Evolutionary conservation across 2,888 invertebrate genomes (phyloP).

Genomic region (Rhingia rostrata): DNA sequence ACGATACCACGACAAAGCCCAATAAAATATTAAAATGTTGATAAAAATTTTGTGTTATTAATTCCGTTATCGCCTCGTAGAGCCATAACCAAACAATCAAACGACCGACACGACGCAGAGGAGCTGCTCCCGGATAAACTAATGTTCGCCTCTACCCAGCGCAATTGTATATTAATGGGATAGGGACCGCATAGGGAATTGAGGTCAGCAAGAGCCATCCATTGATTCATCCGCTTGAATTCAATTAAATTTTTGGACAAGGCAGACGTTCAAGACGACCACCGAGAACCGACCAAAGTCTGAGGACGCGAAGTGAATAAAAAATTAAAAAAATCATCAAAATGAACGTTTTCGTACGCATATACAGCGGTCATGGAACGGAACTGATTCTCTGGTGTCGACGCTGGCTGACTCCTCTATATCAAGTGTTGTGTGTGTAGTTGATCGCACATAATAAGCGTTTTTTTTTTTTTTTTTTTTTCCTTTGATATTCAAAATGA

Average conservation of each 20-base stretch:
- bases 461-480: conserved; percentile 9
- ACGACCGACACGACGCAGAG: neutral
- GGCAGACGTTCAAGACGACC: neutral
- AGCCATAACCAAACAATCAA: too few species aligned
- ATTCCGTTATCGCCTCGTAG: neutral
- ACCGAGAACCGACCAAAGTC: too few species aligned
- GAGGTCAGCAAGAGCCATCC: conserved; percentile 47
- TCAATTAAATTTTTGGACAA: conserved; percentile 8
- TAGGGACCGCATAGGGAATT: conserved; percentile 18
- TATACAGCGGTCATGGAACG: conserved; percentile 15
- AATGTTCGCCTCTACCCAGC: conserved; percentile 9
- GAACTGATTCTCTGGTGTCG: neutral
- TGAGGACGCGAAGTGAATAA: conserved; percentile 1
- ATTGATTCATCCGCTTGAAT: conserved; percentile 6
- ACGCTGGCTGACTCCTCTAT: conserved; percentile 5
- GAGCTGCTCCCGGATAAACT: neutral
- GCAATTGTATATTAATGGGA: conserved; percentile 7
- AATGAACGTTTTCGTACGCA: conserved; percentile 10
- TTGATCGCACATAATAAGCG: conserved; percentile 28
- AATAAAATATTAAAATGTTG: conserved; percentile 16
- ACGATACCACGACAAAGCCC: neutral
- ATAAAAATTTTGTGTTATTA: conserved; percentile 16
- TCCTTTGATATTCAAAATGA: conserved; percentile 51
- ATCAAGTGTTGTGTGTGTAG: conserved; percentile 19
- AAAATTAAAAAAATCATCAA: conserved; percentile 19